Conservation (phyloP, 2,113 vertebrate species). For the Holacanthus passer region DNA sequence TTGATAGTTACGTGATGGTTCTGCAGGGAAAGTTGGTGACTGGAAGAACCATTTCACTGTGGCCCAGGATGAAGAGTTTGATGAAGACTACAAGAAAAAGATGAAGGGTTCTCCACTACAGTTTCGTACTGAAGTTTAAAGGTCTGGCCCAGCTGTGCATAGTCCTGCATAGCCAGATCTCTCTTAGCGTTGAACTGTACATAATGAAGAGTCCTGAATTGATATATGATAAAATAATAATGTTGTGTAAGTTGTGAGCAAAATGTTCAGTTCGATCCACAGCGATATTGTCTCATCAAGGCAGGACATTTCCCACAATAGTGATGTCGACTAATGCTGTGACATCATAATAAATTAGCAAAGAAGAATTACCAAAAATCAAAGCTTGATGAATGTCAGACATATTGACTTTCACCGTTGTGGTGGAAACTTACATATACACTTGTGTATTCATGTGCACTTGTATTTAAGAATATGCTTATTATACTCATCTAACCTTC, state of each 20-base stretch:
- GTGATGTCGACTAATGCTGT: background rate
- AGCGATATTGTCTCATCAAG: background rate
- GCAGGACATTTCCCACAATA: too few species aligned
- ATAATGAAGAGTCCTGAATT: slow-evolving; percentile 49
- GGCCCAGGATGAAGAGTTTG: slow-evolving; percentile 79
- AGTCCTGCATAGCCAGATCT: background rate
- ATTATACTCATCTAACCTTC: too few species aligned
- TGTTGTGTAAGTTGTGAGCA: background rate
- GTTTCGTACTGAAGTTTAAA: slow-evolving; percentile 70
- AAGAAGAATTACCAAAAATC: background rate
- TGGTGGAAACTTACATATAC: too few species aligned
- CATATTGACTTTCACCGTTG: too few species aligned
- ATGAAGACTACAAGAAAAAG: slow-evolving; percentile 77
- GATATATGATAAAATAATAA: background rate
- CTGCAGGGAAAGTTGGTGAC: slow-evolving; percentile 80
- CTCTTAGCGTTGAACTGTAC: too few species aligned
- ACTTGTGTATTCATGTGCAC: too few species aligned
- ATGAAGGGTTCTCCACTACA: slow-evolving; percentile 71
- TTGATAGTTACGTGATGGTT: background rate
- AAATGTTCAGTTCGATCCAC: background rate
- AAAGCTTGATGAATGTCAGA: too few species aligned
- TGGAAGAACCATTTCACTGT: slow-evolving; percentile 80
- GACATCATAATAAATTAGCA: background rate
- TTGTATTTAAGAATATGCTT: too few species aligned
- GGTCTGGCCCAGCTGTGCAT: background rate